Conservation (phyloP, 2,113 vertebrate species). For the Forbesichthys agassizii region DNA sequence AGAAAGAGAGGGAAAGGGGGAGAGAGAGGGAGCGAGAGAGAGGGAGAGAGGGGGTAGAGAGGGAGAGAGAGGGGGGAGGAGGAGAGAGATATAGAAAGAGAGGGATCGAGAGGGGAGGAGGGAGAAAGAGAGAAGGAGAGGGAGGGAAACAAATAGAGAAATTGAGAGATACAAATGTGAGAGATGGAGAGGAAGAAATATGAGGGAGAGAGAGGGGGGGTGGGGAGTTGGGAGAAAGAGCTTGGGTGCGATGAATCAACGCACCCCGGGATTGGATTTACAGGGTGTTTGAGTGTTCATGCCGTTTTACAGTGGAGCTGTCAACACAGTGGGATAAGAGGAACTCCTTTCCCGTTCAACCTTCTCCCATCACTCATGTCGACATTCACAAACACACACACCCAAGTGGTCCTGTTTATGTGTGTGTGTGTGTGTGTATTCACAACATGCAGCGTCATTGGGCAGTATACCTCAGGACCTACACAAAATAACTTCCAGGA, state of each 20-base stretch:
- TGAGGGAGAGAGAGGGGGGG: too few relatives aligned
- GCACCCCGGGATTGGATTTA: background rate
- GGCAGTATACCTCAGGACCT: conserved; percentile 70
- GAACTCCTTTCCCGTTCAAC: too few relatives aligned
- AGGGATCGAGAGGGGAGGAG: background rate
- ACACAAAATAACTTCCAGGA: conserved; percentile 73
- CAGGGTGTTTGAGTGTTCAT: conserved; percentile 1
- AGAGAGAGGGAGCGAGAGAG: too few relatives aligned
- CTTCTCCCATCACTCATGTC: background rate
- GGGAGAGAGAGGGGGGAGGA: too few relatives aligned
- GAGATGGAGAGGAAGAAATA: too few relatives aligned
- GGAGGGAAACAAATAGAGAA: too few relatives aligned
- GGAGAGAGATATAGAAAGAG: too few relatives aligned
- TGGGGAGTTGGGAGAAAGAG: background rate
- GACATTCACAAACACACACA: conserved; percentile 16
- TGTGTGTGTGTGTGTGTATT: conserved; percentile 40
- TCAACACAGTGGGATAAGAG: conserved; percentile 23
- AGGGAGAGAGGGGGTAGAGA: too few relatives aligned
- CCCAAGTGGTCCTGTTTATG: conserved; percentile 18
- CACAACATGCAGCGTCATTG: conserved; percentile 63
- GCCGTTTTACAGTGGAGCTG: conserved; percentile 18
- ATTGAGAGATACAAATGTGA: too few relatives aligned
- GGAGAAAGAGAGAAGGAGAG: too few relatives aligned
- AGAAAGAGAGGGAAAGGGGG: too few relatives aligned
- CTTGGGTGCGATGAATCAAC: conserved; percentile 37